Base-by-base conservation (phyloP, 2,888 invertebrate genomes). In the Monopis laevigella region DNA sequence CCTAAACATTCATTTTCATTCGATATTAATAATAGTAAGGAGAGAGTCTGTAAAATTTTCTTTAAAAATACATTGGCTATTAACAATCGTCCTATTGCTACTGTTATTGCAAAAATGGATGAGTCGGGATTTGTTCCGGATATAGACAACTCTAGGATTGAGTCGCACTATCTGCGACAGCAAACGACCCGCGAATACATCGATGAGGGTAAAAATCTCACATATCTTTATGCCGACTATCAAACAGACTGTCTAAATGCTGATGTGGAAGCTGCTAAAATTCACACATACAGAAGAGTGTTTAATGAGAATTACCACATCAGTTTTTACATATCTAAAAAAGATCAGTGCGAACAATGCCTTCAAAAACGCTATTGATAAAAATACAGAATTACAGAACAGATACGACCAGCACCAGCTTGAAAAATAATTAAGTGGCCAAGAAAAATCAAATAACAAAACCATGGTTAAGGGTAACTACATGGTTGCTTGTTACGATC, bases 41-140 rank as follows among this genome's bases (percentile, higher is more conserved):
- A 7, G 10, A 24, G 24, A 24, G 24, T 24, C 6, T 24, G 24
- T 10, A 24, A 24, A 24, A 7, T 24, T 7, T 24, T 24, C 10
- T 24, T 24, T 24, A 24, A 24, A 24, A 24, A 24, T 10, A 24
- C 35, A 35, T 35, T 35, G 10, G 35, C 10, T 5, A 16, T 35
- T 35, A 35, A 12, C 7, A n/a, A 41, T 41, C 29, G 30, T 13
- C 30, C 13, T 24, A 41, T 21, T 32, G 40, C 40, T 13, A 43
- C 43, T 36, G 40, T 43, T 11, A 40, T 43, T 26, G 40, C 13
- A 40, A 43, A 43, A 21, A 39, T 21, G 10, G 32, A 39, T 18
- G 24, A 21, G 24, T 21, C 24, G 24, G 24, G 24, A 21, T 21
- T 21, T 21, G 24, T 21, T 8, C 6, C 30, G 39, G 39, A n/a